These are phyloP conservation scores for Caenorhabditis uteleia DNA, from an alignment of 2,888 invertebrate species.

Conservation along the genomic window DNA sequence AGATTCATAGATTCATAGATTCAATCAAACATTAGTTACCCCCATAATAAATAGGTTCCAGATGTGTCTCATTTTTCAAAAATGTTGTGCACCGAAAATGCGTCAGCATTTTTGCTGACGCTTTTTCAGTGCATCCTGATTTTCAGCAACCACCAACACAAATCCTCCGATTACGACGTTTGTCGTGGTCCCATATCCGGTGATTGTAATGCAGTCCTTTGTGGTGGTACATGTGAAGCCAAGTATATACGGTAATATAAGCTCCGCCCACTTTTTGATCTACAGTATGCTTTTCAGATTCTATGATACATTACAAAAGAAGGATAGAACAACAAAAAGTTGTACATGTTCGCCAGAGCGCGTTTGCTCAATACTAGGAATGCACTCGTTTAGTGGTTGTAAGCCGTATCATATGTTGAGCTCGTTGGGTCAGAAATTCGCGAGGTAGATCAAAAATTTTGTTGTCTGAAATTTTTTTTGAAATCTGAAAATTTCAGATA, in stretches of 20 bases:
- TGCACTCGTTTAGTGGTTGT: slow-evolving; percentile 46
- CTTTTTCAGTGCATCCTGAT: too few relatives aligned
- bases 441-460: slow-evolving; percentile 14
- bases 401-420: slow-evolving; percentile 40
- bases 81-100: too few relatives aligned
- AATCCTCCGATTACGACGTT: too few relatives aligned
- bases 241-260: slow-evolving; percentile 41
- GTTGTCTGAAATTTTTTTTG: neutral
- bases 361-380: slow-evolving; percentile 48
- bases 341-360: slow-evolving; percentile 43
- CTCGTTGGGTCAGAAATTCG: slow-evolving; percentile 41
- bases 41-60: too few relatives aligned
- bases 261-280: neutral
- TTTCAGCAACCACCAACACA: too few relatives aligned
- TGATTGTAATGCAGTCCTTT: slow-evolving; percentile 43
- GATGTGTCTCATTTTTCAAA: too few relatives aligned
- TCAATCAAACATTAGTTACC: too few relatives aligned
- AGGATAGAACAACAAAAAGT: slow-evolving; percentile 40
- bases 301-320: slow-evolving; percentile 26
- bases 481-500: slow-evolving; percentile 10
- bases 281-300: slow-evolving; percentile 24
- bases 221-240: slow-evolving; percentile 44
- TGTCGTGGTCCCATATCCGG: slow-evolving; percentile 39
- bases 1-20: too few relatives aligned
- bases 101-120: too few relatives aligned